Base-by-base conservation (phyloP, 2,888 invertebrate genomes). In the Drosophila cognata region DNA sequence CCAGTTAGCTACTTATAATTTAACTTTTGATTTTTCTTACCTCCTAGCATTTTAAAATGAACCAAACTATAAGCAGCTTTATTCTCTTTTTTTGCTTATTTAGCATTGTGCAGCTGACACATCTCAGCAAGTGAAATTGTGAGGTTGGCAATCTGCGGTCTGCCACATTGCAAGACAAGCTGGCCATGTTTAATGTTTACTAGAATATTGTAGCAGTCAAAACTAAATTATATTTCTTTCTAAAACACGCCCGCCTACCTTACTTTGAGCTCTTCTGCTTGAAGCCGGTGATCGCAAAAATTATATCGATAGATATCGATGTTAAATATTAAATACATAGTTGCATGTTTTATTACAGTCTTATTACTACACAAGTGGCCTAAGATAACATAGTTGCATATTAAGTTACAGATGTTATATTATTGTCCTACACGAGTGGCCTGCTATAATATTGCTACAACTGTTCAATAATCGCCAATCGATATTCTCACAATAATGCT, bases 401-500 rank as follows among this genome's bases (percentile, higher is more conserved):
- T 25, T 33, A 33, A 52, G 43, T 52, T 38, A 41, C 7, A 13
- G 4, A 16, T 25, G 13, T 25, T 2, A 13, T 46, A 16, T 8
- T 16, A 8, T 18, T 4, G 38, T n/a, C 18, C 18, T 38, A 0
- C 2, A 38, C 38, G 1, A 4, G 38, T 38, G 3, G 43, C 21
- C 11, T 13, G 43, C 21, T n/a, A 1, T 7, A 43, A 21, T 21
- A 43, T 25, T 51, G 31, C 29, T 10, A 41, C 21, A 21, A 35
- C 16, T 18, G 13, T 41, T 35, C 18, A 41, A 51, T 33, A 21
- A 41, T 21, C 31, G 25, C 13, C 31, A 38, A 51, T 51, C 28
- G 33, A 63, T 65, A 36, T 50, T 50, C n/a, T 13, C 61, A 48
- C 35, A 50, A n/a, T 64, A 38, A 50, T 10, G n/a, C 36, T 4